Percentiles rank a stretch among this genome's conserved stretches.
phyloP scores from a whole-genome alignment of 2,113 vertebrate genomes.

The Carassius gibelio region DNA sequence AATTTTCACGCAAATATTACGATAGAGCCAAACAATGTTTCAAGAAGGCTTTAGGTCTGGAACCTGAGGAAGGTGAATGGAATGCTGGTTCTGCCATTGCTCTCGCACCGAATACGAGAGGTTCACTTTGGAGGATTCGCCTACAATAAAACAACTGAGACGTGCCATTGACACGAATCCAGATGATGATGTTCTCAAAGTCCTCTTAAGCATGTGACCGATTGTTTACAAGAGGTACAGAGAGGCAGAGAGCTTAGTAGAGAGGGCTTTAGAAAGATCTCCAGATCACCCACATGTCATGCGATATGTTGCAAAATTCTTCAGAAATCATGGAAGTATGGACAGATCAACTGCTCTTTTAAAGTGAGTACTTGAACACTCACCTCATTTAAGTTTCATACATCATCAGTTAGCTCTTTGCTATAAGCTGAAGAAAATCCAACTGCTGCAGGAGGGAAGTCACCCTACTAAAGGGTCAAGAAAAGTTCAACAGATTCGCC shows the following conservation, averaged over 20 bases:
- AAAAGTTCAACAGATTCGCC: conserved; percentile 6
- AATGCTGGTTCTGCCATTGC: conserved; percentile 74
- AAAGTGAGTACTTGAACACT: conserved; percentile 63
- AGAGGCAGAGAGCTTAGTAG: conserved; percentile 71
- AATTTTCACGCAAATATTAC: conserved; percentile 69
- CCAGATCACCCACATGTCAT: conserved; percentile 70
- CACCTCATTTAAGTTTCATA: conserved; percentile 66
- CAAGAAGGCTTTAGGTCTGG: conserved; percentile 71
- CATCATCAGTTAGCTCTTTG: conserved; percentile 78
- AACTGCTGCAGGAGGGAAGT: not conserved
- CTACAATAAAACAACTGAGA: conserved; percentile 64
- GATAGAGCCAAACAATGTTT: conserved; percentile 74
- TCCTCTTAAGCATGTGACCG: conserved; percentile 74
- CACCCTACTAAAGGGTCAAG: not conserved
- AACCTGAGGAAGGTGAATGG: conserved; percentile 75
- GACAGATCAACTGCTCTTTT: conserved; percentile 68
- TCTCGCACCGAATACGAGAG: conserved; percentile 45
- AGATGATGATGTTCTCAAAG: conserved; percentile 61
- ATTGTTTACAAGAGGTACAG: not conserved
- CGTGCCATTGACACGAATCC: conserved; percentile 70
- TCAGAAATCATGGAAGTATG: conserved; percentile 60
- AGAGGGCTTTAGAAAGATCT: conserved; percentile 69
- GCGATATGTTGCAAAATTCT: conserved; percentile 77
- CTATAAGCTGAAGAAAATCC: conserved; percentile 61
- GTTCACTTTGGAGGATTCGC: accelerated